Percentiles rank a stretch among this genome's conserved stretches.
Conservation (phyloP, 2,113 vertebrate genomes). For the Paralichthys olivaceus region DNA sequence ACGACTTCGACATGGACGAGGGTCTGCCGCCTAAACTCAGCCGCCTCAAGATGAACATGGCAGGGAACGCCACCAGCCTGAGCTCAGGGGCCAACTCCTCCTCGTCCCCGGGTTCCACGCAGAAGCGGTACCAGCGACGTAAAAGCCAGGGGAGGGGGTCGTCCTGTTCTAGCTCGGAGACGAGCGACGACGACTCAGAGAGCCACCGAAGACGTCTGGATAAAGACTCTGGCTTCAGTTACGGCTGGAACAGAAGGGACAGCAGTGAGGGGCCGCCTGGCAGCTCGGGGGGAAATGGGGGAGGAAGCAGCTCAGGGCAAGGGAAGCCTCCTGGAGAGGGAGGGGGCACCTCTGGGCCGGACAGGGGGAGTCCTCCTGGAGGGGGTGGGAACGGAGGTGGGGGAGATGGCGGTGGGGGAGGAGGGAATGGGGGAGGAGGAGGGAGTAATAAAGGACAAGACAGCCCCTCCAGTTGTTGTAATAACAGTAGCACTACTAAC, state of each 20-base stretch:
- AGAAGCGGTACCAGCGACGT: slow-evolving; percentile 92
- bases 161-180: slow-evolving; percentile 97
- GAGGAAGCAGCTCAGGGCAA: slow-evolving; percentile 84
- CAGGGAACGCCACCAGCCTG: background rate
- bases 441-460: slow-evolving; percentile 82
- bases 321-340: slow-evolving; percentile 83
- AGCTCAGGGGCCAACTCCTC: slow-evolving; percentile 21
- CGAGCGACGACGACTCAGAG: slow-evolving; percentile 96
- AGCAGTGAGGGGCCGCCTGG: slow-evolving; percentile 95
- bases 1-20: slow-evolving; percentile 95
- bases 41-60: slow-evolving; percentile 94
- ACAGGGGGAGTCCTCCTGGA: slow-evolving; percentile 83
- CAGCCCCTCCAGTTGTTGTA: slow-evolving; percentile 84
- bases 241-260: slow-evolving; percentile 92
- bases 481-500: slow-evolving; percentile 78
- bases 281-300: slow-evolving; percentile 86
- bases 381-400: slow-evolving; percentile 82
- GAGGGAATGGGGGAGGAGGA: slow-evolving; percentile 77
- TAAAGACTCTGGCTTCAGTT: slow-evolving; percentile 90
- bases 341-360: slow-evolving; percentile 82
- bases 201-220: slow-evolving; percentile 91
- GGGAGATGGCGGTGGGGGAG: slow-evolving; percentile 79
- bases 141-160: slow-evolving; percentile 97
- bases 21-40: slow-evolving; percentile 95
- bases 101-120: slow-evolving; percentile 89